Evolutionary conservation across 2,113 vertebrate genomes (phyloP).

Genomic region (Thunnus thynnus): DNA sequence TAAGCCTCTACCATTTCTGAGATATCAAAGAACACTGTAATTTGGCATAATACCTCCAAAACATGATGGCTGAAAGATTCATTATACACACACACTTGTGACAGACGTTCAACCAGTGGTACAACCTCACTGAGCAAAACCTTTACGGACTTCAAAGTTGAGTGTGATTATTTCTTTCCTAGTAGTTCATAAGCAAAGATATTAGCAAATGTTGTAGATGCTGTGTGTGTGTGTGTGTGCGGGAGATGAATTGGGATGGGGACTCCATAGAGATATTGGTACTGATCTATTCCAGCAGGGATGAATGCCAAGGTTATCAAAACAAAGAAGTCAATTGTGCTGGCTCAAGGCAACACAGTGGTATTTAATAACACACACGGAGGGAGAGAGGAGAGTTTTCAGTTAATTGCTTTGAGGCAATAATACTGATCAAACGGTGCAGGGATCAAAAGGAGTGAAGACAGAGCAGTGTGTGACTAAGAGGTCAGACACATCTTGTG

Average conservation of each 20-base stretch:
- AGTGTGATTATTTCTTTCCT: conserved; percentile 6
- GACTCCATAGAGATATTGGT: conserved; percentile 45
- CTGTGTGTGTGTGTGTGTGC: background rate
- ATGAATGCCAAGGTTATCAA: conserved; percentile 65
- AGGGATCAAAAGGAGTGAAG: conserved; percentile 72
- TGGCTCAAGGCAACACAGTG: conserved; percentile 78
- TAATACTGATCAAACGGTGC: conserved; percentile 76
- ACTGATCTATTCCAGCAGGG: conserved; percentile 54
- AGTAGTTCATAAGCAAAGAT: conserved; percentile 14
- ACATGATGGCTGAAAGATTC: conserved; percentile 48
- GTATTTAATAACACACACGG: conserved; percentile 79
- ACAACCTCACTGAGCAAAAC: background rate
- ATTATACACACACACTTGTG: conserved; percentile 12
- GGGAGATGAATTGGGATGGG: conserved; percentile 22
- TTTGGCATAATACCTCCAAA: conserved; percentile 61
- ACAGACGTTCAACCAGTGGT: conserved; percentile 33
- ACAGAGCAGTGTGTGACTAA: conserved; percentile 66
- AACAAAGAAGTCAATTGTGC: conserved; percentile 83
- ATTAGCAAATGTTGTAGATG: background rate
- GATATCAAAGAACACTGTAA: conserved; percentile 67
- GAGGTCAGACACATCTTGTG: conserved; percentile 60
- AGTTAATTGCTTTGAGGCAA: conserved; percentile 79
- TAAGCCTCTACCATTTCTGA: conserved; percentile 65
- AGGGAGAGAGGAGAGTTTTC: conserved; percentile 60
- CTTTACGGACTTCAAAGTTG: background rate